Evolutionary conservation across 2,113 vertebrate genomes (phyloP).

Genomic region (Martes martes): DNA sequence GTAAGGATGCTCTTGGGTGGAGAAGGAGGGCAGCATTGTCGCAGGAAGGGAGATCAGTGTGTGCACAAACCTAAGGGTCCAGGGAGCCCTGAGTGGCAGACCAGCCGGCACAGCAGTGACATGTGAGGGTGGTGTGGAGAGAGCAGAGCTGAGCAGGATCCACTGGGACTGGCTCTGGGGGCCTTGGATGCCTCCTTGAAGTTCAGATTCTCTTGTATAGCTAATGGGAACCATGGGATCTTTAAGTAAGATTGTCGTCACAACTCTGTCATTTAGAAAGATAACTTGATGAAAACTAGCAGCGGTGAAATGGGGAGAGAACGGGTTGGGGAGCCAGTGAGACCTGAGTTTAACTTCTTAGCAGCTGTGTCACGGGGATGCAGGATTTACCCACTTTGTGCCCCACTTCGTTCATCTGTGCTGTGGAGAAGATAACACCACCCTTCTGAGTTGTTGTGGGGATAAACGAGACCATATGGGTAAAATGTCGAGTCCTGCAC

Average conservation of each 20-base stretch:
- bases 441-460: neutral
- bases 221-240: neutral
- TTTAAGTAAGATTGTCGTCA: neutral
- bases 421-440: neutral
- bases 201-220: fast-evolving
- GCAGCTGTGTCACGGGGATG: fast-evolving
- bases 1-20: neutral
- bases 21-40: neutral
- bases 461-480: fast-evolving
- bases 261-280: neutral
- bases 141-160: too few relatives aligned
- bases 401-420: too few relatives aligned
- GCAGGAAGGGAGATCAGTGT: fast-evolving
- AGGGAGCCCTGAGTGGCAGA: fast-evolving
- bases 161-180: fast-evolving
- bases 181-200: neutral
- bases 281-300: fast-evolving
- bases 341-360: neutral
- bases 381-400: fast-evolving
- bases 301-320: fast-evolving
- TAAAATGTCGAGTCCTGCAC: fast-evolving
- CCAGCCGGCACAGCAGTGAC: fast-evolving
- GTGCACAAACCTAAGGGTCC: fast-evolving
- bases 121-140: fast-evolving
- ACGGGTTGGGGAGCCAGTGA: fast-evolving